Base-by-base conservation (phyloP, 2,797 vertebrate genomes). In the Neosilurus mollespiculum region DNA sequence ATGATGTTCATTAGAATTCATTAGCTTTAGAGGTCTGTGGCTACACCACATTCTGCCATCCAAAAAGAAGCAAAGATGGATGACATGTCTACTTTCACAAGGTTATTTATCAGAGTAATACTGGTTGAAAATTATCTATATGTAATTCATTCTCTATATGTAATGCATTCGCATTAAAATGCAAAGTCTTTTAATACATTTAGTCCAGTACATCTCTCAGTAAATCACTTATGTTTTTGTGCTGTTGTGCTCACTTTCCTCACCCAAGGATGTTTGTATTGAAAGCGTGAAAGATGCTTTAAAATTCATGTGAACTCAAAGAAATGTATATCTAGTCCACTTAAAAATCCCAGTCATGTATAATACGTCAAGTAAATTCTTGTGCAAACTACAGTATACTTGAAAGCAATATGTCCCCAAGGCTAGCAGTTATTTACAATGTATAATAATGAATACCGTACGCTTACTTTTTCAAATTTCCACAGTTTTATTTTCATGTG, bases 341-440 rank as follows among this genome's bases (percentile, higher is more conserved):
- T 64, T 78, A n/a, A 51, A 78, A 78, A 18, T 1, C 1, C 37
- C 24, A n/a, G 37, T 26, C 59, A 51, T 22, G 43, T 59, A 61
- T 37, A 30, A 51, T 64, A 43, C 8, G 51, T 53, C 61, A 78
- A 8, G 43, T 53, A 43, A 65, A 78, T 22, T n/a, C 49, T 72
- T 49, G 49, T 72, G n/a, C 12, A 70, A 72, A 72, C 61, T 51
- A 37, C 34, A 77, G 15, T 22, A 77, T 78, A 43, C 65, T 30
- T 65, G 61, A 53, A 65, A 51, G 43, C 61, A 78, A 30, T 65
- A n/a, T 53, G 77, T 53, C 51, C 14, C 37, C 43, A 53, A n/a
- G 43, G 16, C 61, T 61, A 65, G 15, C n/a, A 78, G 64, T 78
- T 24, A 51, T 64, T 65, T 53, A 51, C 61, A 78, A 78, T 53